Percentiles rank a stretch among this genome's conserved stretches.
Evolutionary conservation across 30 jellyfish, hydroid and myxozoan species (phyloP).

Genomic region (Phacellophora camtschatica): DNA sequence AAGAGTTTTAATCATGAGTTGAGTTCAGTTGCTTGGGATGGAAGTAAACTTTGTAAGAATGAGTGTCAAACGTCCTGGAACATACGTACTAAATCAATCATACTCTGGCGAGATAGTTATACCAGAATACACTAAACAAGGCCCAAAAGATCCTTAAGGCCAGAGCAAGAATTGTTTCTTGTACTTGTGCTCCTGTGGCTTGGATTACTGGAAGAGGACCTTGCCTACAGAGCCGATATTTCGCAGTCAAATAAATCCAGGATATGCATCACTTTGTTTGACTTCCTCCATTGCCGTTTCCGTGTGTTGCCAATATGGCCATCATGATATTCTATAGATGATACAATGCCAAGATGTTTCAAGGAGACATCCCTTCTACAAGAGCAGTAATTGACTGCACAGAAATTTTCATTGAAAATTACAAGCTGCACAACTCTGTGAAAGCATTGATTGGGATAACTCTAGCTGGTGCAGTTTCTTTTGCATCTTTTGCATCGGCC

Average conservation of each 20-base stretch:
- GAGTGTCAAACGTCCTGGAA: too few species aligned
- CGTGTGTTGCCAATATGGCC: not conserved
- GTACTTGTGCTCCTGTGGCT: conserved; percentile 45
- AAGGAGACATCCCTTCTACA: not conserved
- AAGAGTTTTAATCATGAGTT: too few species aligned
- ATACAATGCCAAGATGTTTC: not conserved
- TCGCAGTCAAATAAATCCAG: not conserved
- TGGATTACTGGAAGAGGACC: conserved; percentile 41
- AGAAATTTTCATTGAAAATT: not conserved
- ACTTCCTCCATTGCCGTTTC: not conserved
- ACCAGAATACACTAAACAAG: conserved; percentile 2
- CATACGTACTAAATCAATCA: too few species aligned
- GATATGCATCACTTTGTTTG: conserved; percentile 10
- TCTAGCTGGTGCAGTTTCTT: too few species aligned
- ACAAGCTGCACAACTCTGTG: not conserved
- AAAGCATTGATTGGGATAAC: not conserved
- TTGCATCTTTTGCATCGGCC: too few species aligned
- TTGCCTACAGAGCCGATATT: not conserved
- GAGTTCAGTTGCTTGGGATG: too few species aligned
- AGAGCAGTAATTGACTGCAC: not conserved
- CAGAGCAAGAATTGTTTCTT: conserved; percentile 28
- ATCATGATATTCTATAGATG: not conserved
- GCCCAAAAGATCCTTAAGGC: conserved; percentile 19
- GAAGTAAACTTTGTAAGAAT: too few species aligned
- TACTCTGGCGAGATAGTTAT: not conserved